These are phyloP conservation scores for Macrosoma leucophasiata DNA, from an alignment of 2,888 invertebrate species.

Conservation along the genomic window DNA sequence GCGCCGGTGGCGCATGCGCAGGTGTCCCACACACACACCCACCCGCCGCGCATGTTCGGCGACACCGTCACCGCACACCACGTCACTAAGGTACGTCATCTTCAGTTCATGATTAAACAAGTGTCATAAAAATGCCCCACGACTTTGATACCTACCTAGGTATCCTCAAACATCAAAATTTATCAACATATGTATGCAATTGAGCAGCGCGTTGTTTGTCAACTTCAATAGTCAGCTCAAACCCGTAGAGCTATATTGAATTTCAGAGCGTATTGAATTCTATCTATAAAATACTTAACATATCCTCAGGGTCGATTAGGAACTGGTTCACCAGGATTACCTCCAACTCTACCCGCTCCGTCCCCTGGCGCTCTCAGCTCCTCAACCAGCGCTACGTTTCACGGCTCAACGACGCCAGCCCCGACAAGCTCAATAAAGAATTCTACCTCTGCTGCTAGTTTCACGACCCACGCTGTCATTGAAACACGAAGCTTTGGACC, in stretches of 20 bases:
- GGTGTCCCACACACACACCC: conserved; percentile 52
- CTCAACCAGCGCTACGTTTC: conserved; percentile 79
- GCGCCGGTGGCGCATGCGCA: conserved; percentile 65
- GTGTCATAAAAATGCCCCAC: too few relatives aligned
- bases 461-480: conserved; percentile 68
- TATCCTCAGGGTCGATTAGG: conserved; percentile 56
- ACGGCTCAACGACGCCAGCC: conserved; percentile 54
- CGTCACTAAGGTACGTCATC: conserved; percentile 52
- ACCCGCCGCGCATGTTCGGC: conserved; percentile 83
- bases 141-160: too few relatives aligned
- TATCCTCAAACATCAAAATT: too few relatives aligned
- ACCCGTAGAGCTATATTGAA: too few relatives aligned
- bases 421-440: conserved; percentile 65
- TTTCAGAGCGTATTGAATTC: too few relatives aligned
- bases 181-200: too few relatives aligned
- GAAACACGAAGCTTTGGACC: conserved; percentile 68
- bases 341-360: conserved; percentile 82
- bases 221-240: too few relatives aligned
- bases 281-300: not conserved
- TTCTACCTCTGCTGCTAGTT: conserved; percentile 77
- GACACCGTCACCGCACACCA: conserved; percentile 77
- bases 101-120: conserved; percentile 1
- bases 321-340: conserved; percentile 78
- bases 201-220: too few relatives aligned
- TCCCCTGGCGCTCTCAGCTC: conserved; percentile 79